Base-by-base conservation (phyloP, 2,797 vertebrate genomes). In the Amblyraja radiata region DNA sequence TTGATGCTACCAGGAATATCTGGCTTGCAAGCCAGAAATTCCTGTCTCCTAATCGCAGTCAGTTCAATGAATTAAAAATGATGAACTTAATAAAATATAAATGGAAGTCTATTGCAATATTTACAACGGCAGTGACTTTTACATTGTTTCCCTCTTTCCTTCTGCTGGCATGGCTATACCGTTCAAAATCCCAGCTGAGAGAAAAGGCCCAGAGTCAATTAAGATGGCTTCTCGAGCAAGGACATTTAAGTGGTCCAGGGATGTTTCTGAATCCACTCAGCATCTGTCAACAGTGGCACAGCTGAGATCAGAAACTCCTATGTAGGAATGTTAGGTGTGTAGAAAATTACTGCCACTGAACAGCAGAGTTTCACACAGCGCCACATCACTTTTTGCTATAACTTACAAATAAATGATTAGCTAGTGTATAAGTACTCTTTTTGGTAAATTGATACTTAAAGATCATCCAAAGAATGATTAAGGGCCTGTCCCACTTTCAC, bases 11-110 rank as follows among this genome's bases (percentile, higher is more conserved):
- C 21, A 73, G 32, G 68, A 46, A 46, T 90, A 21, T 73, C 21
- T 90, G 88, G 88, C 18, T 71, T 90, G 88, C 32, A 25, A 76
- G 23, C 46, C 65, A 76, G 25, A 91, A 92, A 46, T 76, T 92
- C 25, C 39, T 58, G 23, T 92, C 71, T 58, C 10, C 25, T 39
- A 91, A 91, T 23, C 28, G 21, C 36, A 91, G 39, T 91, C 68
- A 91, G 65, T 74, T 91, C 18, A 73, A 65, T 71, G 68, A 91
- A 25, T 91, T 74, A 23, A 46, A 23, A n/a, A 16, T 54, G 46
- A 54, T 92, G 90, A 21, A 74, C 71, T 23, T 6, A 74, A 74
- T 74, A 23, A 74, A 6, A 92, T 10, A 74, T 74, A 74, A 46
- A 74, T 92, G 10, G 36, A 23, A 46, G 68, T 16, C 21, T 14